Conservation (phyloP, 2,888 invertebrate genomes). For the Rotaria socialis region DNA sequence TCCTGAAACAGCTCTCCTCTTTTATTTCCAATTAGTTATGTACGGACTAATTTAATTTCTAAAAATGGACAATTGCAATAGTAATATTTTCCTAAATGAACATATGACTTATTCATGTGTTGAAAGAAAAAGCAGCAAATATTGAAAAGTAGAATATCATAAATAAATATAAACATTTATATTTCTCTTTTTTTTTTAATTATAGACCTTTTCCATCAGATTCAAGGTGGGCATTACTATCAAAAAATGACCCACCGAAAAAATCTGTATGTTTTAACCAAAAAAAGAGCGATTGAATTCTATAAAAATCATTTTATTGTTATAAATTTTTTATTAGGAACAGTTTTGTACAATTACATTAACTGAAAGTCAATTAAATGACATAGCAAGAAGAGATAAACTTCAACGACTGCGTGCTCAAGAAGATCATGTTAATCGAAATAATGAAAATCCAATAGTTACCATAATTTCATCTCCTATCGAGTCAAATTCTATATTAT, state of each 20-base stretch:
- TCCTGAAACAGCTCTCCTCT: too few relatives aligned
- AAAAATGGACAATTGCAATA: too few relatives aligned
- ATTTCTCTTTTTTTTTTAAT: neutral
- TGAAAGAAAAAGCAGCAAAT: too few relatives aligned
- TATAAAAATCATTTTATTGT: too few relatives aligned
- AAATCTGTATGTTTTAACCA: neutral
- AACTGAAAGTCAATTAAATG: neutral
- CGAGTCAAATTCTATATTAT: neutral
- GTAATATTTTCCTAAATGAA: too few relatives aligned
- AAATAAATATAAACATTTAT: neutral
- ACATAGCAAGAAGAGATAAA: neutral
- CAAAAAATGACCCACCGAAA: neutral
- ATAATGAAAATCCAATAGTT: neutral
- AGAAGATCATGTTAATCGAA: neutral
- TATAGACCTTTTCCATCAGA: neutral
- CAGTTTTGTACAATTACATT: neutral
- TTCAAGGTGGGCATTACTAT: neutral
- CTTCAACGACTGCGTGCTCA: neutral
- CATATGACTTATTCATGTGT: too few relatives aligned
- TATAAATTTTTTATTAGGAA: neutral
- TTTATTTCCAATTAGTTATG: too few relatives aligned
- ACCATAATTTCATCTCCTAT: neutral
- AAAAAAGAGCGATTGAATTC: too few relatives aligned
- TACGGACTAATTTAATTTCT: too few relatives aligned
- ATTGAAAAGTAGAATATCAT: too few relatives aligned